Evolutionary conservation across 1,140 invertebrate species (phyloP).

Genomic region (Zaprionus africanus): DNA sequence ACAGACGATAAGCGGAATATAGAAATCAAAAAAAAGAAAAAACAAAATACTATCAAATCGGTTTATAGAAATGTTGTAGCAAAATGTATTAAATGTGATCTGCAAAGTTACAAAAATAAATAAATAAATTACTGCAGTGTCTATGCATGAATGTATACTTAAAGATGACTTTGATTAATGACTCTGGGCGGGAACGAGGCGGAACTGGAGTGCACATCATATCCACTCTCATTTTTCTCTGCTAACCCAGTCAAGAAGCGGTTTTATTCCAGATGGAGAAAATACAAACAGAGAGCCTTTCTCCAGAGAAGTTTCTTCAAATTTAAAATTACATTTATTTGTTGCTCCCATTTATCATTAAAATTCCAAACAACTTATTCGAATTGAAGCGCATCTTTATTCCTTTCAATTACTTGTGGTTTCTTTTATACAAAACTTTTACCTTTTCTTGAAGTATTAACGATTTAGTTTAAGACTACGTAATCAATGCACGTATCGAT

Average conservation of each 20-base stretch:
- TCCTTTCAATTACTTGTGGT: not conserved
- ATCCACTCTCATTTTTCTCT: no score
- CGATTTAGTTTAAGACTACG: conserved; percentile 25
- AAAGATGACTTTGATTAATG: not conserved
- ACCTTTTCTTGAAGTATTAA: conserved; percentile 17
- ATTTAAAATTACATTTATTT: no score
- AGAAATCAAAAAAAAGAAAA: conserved; percentile 33
- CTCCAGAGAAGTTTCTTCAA: not conserved
- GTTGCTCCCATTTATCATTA: not conserved
- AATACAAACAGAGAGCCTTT: no score
- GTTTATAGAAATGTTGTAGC: conserved; percentile 72
- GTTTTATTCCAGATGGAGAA: not conserved
- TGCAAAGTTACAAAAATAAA: conserved; percentile 54
- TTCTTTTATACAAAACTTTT: conserved; percentile 19
- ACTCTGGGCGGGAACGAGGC: not conserved
- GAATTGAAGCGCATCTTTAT: conserved; percentile 24
- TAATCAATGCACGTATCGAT: conserved; percentile 1
- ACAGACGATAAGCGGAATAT: not conserved
- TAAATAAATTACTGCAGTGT: conserved; percentile 38
- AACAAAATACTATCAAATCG: conserved; percentile 22
- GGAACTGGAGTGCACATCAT: not conserved
- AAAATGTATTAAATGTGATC: conserved; percentile 51
- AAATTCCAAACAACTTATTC: not conserved
- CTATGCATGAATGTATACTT: conserved; percentile 42
- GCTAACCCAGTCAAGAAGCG: not conserved